Percentiles rank a stretch among this genome's conserved stretches.
phyloP scores from a whole-genome alignment of 2,888 invertebrate species.

The Melitaea athalia region DNA sequence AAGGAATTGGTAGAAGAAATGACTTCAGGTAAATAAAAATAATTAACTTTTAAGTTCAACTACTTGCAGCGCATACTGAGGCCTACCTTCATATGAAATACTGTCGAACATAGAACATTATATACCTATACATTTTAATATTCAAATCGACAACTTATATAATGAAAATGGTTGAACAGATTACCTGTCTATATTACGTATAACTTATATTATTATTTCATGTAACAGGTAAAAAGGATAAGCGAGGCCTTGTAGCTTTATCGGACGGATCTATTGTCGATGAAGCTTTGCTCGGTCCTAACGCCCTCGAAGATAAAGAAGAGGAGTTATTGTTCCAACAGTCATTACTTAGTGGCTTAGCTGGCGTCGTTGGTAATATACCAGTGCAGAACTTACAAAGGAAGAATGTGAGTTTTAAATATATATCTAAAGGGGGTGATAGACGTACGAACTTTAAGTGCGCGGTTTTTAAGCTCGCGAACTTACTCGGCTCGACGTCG shows the following conservation, averaged over 20 bases:
- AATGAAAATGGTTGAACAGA: not conserved
- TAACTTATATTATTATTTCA: conserved; percentile 27
- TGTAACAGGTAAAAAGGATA: conserved; percentile 78
- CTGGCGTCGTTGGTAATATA: conserved; percentile 86
- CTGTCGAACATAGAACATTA: too few species aligned
- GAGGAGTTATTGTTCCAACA: conserved; percentile 76
- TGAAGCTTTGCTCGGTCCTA: conserved; percentile 79
- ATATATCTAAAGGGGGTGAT: too few species aligned
- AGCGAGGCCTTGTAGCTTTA: conserved; percentile 85
- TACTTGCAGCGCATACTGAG: too few species aligned
- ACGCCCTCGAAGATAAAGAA: conserved; percentile 57
- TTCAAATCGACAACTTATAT: not conserved
- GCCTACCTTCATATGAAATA: too few species aligned
- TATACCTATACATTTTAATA: not conserved
- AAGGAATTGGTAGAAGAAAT: conserved; percentile 62
- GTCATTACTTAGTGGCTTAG: conserved; percentile 84
- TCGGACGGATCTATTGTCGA: conserved; percentile 87
- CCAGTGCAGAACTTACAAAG: conserved; percentile 84
- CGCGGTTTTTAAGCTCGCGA: too few species aligned
- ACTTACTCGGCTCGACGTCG: too few species aligned
- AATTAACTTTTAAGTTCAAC: not conserved
- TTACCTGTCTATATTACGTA: not conserved
- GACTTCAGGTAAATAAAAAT: conserved; percentile 49
- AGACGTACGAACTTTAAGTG: too few species aligned
- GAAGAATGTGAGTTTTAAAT: conserved; percentile 71